Conservation (phyloP, 2,797 vertebrate species). For the Erpetoichthys calabaricus region DNA sequence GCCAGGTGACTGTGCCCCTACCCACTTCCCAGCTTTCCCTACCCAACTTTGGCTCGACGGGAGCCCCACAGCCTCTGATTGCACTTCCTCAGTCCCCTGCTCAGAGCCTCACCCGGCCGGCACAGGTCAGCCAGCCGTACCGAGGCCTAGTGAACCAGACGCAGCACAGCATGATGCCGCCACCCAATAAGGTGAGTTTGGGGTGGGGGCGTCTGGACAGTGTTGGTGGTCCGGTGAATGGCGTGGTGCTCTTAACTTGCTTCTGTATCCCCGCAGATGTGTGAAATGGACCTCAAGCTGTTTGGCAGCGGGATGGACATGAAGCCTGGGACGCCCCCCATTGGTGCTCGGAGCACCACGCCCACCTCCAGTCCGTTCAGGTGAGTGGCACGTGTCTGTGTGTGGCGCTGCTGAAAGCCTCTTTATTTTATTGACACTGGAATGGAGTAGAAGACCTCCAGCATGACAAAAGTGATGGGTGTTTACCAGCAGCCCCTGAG, state of each 20-base stretch:
- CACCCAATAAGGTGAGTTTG: constrained; percentile 65
- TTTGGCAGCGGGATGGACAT: constrained; percentile 86
- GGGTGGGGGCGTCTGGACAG: too few species aligned
- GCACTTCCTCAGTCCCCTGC: constrained; percentile 76
- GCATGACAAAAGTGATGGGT: too few species aligned
- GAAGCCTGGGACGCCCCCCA: constrained; percentile 87
- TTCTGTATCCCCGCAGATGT: constrained; percentile 55
- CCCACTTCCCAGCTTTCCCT: constrained; percentile 83
- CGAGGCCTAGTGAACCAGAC: constrained; percentile 76
- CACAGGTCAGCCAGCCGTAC: constrained; percentile 75
- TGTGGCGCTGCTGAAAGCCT: too few species aligned
- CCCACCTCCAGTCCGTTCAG: constrained; percentile 92
- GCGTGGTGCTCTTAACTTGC: not conserved
- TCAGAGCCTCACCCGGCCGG: constrained; percentile 70
- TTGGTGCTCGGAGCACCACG: constrained; percentile 78
- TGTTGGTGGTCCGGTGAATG: too few species aligned
- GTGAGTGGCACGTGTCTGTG: constrained; percentile 39
- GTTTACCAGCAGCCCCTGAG: too few species aligned
- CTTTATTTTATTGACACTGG: too few species aligned
- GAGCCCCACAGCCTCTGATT: constrained; percentile 78
- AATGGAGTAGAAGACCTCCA: too few species aligned
- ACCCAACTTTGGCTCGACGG: constrained; percentile 81
- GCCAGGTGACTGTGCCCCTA: constrained; percentile 76
- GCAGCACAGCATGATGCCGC: constrained; percentile 80
- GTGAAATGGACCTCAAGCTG: constrained; percentile 90